Evolutionary conservation across 2,797 vertebrate genomes (phyloP).

Genomic region (Sebastes glaucus): DNA sequence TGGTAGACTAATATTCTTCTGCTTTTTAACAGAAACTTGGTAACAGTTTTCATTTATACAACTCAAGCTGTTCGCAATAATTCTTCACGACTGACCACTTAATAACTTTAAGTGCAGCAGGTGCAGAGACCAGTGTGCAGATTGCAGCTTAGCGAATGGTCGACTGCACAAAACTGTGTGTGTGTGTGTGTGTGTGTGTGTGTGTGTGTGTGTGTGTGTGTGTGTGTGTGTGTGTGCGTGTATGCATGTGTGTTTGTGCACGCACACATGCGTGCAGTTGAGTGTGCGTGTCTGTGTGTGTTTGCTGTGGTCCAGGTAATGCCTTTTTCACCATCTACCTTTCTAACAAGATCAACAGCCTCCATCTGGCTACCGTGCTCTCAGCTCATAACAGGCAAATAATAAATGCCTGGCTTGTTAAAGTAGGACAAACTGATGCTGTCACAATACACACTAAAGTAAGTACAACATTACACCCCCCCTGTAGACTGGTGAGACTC

Average conservation of each 20-base stretch:
- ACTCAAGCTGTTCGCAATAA: constrained; percentile 1
- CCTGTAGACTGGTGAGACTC: neutral
- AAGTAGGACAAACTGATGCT: constrained; percentile 45
- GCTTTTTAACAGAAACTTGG: neutral
- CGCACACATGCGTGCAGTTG: neutral
- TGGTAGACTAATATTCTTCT: neutral
- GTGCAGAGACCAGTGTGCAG: constrained; percentile 35
- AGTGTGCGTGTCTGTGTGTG: neutral
- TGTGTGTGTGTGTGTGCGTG: neutral
- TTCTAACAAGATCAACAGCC: constrained; percentile 82
- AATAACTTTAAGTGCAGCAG: constrained; percentile 58
- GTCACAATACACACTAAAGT: constrained; percentile 30
- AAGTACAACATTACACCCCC: neutral
- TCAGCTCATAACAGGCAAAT: constrained; percentile 67
- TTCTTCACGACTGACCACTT: constrained; percentile 27
- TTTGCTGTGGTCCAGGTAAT: constrained; percentile 78
- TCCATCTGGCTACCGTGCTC: constrained; percentile 79
- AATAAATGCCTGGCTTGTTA: constrained; percentile 75
- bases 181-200: constrained; percentile 3
- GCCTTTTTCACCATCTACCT: constrained; percentile 73
- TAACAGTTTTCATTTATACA: constrained; percentile 10
- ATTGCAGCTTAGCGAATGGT: constrained; percentile 24
- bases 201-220: constrained; percentile 4
- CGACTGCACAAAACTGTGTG: constrained; percentile 20
- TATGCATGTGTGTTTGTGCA: neutral